phyloP scores from a whole-genome alignment of 2,888 invertebrate species.

The Ormyrus nitidulus region DNA sequence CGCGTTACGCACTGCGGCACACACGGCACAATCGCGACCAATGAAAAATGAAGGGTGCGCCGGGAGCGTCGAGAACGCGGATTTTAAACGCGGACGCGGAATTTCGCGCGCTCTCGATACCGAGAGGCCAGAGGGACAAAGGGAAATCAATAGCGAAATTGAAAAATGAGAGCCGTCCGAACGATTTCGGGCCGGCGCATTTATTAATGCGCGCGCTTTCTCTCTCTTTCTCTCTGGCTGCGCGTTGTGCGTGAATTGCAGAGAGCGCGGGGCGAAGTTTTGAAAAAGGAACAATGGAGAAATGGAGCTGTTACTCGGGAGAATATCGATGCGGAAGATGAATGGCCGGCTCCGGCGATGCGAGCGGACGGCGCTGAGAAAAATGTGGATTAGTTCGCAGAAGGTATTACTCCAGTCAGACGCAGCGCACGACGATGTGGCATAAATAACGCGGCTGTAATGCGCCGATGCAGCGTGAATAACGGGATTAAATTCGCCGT shows the following conservation, averaged over 20 bases:
- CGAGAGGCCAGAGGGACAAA: too few species aligned
- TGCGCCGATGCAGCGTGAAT: too few species aligned
- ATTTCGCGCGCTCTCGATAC: too few species aligned
- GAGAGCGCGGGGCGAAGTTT: too few species aligned
- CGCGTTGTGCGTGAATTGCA: too few species aligned
- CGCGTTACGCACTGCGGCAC: slow-evolving; percentile 30
- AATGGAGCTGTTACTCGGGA: background rate
- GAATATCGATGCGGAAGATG: slow-evolving; percentile 34
- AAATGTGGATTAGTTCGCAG: slow-evolving; percentile 13
- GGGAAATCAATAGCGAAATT: slow-evolving; percentile 5
- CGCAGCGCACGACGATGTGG: too few species aligned
- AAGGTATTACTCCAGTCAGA: too few species aligned
- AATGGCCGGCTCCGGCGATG: background rate
- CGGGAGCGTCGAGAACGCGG: slow-evolving; percentile 8
- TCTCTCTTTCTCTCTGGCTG: too few species aligned
- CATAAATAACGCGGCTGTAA: too few species aligned
- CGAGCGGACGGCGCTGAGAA: background rate
- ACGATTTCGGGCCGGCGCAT: slow-evolving; percentile 7
- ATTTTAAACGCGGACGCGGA: slow-evolving; percentile 19
- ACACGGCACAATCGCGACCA: background rate
- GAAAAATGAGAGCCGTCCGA: slow-evolving; percentile 27
- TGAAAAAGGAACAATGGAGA: too few species aligned
- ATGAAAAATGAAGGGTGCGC: slow-evolving; percentile 38
- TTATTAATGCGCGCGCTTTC: slow-evolving; percentile 11
- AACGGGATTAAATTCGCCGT: too few species aligned